phyloP scores from a whole-genome alignment of 2,113 vertebrate genomes.

The Uropsilus gracilis region DNA sequence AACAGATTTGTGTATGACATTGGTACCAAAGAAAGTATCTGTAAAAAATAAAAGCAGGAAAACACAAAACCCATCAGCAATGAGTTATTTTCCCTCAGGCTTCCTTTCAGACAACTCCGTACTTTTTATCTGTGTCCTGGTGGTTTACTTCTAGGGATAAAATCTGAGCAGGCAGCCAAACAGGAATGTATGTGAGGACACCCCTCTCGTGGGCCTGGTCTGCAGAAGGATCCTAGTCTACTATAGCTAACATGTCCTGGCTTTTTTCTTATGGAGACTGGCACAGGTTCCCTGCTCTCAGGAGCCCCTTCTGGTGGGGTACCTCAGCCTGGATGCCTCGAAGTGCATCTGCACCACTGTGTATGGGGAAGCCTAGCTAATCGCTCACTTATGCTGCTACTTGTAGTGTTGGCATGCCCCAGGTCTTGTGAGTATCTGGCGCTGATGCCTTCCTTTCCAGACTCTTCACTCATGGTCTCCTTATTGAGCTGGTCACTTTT shows the following conservation, averaged over 20 bases:
- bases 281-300: not conserved
- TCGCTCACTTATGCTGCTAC: fast-evolving
- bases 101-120: not conserved
- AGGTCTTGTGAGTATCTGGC: not conserved
- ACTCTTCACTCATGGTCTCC: fast-evolving
- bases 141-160: not conserved
- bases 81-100: not conserved
- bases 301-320: not conserved
- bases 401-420: no score
- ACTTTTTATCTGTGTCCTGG: not conserved
- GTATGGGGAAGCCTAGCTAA: not conserved
- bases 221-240: not conserved
- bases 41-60: not conserved
- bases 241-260: not conserved
- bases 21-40: not conserved
- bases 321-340: not conserved
- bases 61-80: not conserved
- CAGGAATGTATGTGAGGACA: not conserved
- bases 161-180: not conserved
- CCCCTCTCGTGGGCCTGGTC: no score
- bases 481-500: not conserved
- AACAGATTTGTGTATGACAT: fast-evolving
- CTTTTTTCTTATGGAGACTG: not conserved
- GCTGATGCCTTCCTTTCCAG: fast-evolving
- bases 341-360: no score